Evolutionary conservation across 2,888 invertebrate genomes (phyloP).

Genomic region (Apotomis turbidana): DNA sequence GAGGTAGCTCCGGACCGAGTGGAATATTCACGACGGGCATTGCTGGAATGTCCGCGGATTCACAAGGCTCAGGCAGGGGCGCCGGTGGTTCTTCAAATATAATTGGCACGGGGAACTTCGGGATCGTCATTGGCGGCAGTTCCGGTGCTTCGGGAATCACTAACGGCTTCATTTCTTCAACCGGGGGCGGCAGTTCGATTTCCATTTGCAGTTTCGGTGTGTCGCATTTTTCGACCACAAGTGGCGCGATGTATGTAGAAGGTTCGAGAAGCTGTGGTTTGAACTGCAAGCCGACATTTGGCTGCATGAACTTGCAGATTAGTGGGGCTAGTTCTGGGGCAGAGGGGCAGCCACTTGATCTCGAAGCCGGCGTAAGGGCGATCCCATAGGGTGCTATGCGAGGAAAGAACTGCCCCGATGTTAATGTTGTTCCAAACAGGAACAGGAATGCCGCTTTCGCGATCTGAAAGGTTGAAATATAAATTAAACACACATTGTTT

Average conservation of each 20-base stretch:
- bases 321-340: constrained; percentile 32
- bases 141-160: constrained; percentile 44
- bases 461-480: constrained; percentile 15
- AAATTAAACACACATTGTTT: neutral
- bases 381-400: neutral
- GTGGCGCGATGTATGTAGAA: constrained; percentile 27
- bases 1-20: constrained; percentile 17
- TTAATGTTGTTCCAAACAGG: constrained; percentile 25
- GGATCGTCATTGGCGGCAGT: constrained; percentile 37
- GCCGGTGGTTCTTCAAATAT: constrained; percentile 25
- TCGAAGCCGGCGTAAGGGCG: neutral
- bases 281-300: constrained; percentile 8
- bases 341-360: constrained; percentile 23
- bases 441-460: constrained; percentile 16
- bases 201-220: constrained; percentile 28
- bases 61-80: constrained; percentile 4
- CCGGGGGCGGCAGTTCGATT: constrained; percentile 29
- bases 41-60: constrained; percentile 12
- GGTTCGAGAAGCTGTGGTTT: constrained; percentile 27
- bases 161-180: constrained; percentile 34
- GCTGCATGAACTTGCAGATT: constrained; percentile 36
- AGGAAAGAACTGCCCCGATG: constrained; percentile 14
- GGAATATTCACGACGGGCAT: constrained; percentile 24
- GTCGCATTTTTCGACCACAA: constrained; percentile 29
- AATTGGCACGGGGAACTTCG: constrained; percentile 35